phyloP scores from a whole-genome alignment of 2,797 vertebrate genomes.

The Chaunax sp. region DNA sequence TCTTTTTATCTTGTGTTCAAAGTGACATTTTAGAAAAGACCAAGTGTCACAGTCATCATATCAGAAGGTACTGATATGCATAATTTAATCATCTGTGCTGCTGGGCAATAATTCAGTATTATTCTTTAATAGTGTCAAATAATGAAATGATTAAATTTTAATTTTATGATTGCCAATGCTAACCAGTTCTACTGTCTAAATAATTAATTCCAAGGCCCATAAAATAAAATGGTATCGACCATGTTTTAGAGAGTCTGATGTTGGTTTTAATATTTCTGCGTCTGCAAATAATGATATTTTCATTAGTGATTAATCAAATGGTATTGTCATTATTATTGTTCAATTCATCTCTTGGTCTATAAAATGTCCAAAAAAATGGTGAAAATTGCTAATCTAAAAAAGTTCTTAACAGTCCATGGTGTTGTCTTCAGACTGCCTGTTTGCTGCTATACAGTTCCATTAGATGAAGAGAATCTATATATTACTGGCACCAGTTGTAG shows the following conservation, averaged over 20 bases:
- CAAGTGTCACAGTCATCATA: not conserved
- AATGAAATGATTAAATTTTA: conserved; percentile 2
- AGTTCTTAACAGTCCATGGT: not conserved
- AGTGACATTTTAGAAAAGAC: not conserved
- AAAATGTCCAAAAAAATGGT: not conserved
- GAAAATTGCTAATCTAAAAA: no score
- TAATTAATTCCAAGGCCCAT: no score
- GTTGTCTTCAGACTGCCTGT: not conserved
- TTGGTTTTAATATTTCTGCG: not conserved
- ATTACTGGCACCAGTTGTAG: no score
- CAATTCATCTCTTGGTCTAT: not conserved
- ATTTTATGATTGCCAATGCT: not conserved
- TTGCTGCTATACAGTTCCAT: not conserved
- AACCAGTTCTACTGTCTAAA: conserved; percentile 8
- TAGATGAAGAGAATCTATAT: no score
- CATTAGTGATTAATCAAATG: not conserved
- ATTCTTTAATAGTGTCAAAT: conserved; percentile 23
- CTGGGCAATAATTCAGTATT: conserved; percentile 4
- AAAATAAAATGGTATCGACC: not conserved
- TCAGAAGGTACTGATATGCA: conserved; percentile 16
- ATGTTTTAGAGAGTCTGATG: not conserved
- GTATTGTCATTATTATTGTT: not conserved
- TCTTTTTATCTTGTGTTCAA: not conserved
- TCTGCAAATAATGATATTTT: not conserved
- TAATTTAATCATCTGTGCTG: conserved; percentile 28